Percentiles rank a stretch among this genome's conserved stretches.
Evolutionary conservation across 2,113 vertebrate species (phyloP).

Genomic region (Melanotaenia duboulayi): DNA sequence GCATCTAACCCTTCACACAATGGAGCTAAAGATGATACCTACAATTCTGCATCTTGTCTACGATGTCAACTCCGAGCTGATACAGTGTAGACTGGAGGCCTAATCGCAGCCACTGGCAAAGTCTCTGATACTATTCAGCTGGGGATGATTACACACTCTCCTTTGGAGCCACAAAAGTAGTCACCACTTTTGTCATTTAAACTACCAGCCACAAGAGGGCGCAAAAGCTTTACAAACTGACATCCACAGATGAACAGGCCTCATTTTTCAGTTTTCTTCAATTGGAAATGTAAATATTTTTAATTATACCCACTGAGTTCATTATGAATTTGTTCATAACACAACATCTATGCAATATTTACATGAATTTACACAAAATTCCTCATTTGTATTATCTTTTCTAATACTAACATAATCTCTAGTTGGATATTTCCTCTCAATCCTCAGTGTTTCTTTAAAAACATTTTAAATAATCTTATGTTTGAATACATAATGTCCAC

Average conservation of each 20-base stretch:
- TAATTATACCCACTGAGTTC: not conserved
- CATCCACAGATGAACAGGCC: not conserved
- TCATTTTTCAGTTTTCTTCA: not conserved
- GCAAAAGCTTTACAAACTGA: slow-evolving; percentile 11
- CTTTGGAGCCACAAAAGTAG: slow-evolving; percentile 18
- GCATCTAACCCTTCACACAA: slow-evolving; percentile 52
- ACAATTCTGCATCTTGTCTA: slow-evolving; percentile 28
- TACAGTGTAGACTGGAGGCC: slow-evolving; percentile 40
- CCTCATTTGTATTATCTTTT: too few relatives aligned
- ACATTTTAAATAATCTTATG: too few relatives aligned
- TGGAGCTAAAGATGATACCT: slow-evolving; percentile 26
- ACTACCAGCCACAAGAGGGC: slow-evolving; percentile 42
- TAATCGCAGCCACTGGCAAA: slow-evolving; percentile 28
- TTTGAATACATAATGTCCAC: too few relatives aligned
- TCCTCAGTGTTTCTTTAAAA: too few relatives aligned
- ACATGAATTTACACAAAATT: not conserved
- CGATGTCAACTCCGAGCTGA: slow-evolving; percentile 8
- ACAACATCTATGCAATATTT: not conserved
- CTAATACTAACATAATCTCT: too few relatives aligned
- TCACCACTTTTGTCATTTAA: slow-evolving; percentile 6
- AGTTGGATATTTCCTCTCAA: too few relatives aligned
- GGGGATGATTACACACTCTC: slow-evolving; percentile 22
- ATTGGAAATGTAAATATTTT: not conserved
- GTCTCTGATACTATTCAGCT: slow-evolving; percentile 19
- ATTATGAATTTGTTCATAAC: not conserved